These are phyloP conservation scores for Ceyx melanurus DNA, from an alignment of 2,113 vertebrate species.

Conservation along the genomic window DNA sequence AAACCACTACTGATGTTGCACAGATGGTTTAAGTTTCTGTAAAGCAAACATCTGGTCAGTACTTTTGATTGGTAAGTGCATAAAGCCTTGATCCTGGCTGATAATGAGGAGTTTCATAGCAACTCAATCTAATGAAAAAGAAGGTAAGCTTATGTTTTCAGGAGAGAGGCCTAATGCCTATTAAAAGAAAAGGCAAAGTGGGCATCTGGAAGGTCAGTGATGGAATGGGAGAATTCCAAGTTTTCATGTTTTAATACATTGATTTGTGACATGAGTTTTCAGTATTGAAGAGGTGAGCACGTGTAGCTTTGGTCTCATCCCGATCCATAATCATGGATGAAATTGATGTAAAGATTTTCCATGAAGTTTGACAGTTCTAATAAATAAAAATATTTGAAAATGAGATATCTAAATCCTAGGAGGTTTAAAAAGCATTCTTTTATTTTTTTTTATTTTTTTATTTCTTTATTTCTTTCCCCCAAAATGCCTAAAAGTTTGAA, in stretches of 20 bases:
- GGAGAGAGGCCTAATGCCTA: not conserved
- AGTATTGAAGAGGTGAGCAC: not conserved
- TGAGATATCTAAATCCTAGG: not conserved
- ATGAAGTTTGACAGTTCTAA: constrained; percentile 12
- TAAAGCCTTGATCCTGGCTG: constrained; percentile 23
- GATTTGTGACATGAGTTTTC: not conserved
- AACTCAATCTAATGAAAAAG: constrained; percentile 32
- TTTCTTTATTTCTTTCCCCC: not conserved
- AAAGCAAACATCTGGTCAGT: constrained; percentile 40
- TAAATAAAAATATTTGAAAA: constrained; percentile 46
- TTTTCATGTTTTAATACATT: not conserved
- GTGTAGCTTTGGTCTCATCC: constrained; percentile 6
- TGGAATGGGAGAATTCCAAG: not conserved
- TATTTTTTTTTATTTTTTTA: not conserved
- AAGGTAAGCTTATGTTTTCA: constrained; percentile 29
- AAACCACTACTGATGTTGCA: constrained; percentile 34
- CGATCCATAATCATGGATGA: not conserved
- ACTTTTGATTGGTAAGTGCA: constrained; percentile 19
- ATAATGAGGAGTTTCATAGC: constrained; percentile 20
- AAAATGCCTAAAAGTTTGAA: not conserved
- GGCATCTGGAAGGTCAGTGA: not conserved
- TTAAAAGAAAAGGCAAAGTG: constrained; percentile 18
- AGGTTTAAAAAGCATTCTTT: not conserved
- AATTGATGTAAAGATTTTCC: constrained; percentile 47
- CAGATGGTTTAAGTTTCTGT: constrained; percentile 58